These are phyloP conservation scores for Rhizoglyphus robini DNA, from an alignment of 1,140 invertebrate genomes.

Conservation along the genomic window DNA sequence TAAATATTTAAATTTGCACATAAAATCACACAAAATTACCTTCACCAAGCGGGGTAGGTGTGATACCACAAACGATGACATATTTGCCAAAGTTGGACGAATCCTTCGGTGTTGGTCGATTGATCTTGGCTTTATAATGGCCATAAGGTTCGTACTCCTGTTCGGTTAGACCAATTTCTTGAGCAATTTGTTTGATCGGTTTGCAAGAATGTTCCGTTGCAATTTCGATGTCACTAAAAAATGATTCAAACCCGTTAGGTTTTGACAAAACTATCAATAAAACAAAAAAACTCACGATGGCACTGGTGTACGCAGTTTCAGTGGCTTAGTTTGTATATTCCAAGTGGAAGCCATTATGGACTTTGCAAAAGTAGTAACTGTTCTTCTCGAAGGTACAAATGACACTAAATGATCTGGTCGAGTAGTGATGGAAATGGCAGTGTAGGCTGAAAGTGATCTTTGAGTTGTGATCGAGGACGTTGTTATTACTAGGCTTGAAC, in stretches of 20 bases:
- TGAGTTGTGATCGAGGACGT: no score
- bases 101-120: constrained; percentile 57
- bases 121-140: constrained; percentile 87
- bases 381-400: background rate
- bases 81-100: constrained; percentile 67
- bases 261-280: background rate
- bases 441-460: no score
- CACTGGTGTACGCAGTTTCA: background rate
- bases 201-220: constrained; percentile 76
- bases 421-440: background rate
- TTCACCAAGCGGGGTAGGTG: constrained; percentile 72
- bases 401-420: background rate
- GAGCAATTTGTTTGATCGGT: constrained; percentile 55
- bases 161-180: constrained; percentile 66
- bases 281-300: background rate
- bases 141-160: constrained; percentile 82
- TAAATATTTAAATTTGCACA: constrained; percentile 27
- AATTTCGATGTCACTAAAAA: constrained; percentile 65
- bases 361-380: background rate
- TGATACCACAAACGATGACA: constrained; percentile 79
- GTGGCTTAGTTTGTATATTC: background rate
- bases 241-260: background rate
- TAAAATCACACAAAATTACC: no score
- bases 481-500: no score
- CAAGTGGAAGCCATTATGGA: background rate